Conservation (phyloP, 2,888 invertebrate genomes). For the Stictocephala bisonia region DNA sequence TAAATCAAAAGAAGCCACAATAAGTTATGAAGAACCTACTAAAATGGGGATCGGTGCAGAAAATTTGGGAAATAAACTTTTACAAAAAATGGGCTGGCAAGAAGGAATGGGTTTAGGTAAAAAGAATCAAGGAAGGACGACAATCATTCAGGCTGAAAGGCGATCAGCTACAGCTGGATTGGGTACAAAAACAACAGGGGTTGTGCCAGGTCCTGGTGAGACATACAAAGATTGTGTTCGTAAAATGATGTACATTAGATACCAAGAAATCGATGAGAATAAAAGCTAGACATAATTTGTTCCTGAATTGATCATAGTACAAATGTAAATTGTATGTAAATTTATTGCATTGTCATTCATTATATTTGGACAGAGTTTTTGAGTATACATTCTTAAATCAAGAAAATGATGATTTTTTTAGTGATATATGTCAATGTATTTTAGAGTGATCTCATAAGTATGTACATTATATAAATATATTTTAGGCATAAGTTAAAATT, state of each 20-base stretch:
- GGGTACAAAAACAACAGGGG: conserved; percentile 83
- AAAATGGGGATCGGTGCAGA: conserved; percentile 82
- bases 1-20: conserved; percentile 67
- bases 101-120: conserved; percentile 97
- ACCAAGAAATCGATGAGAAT: conserved; percentile 71
- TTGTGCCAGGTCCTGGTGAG: conserved; percentile 83
- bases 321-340: too few species aligned
- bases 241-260: conserved; percentile 89
- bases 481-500: too few species aligned
- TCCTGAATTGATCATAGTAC: too few species aligned
- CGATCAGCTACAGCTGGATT: conserved; percentile 84
- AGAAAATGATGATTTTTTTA: too few species aligned
- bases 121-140: conserved; percentile 91
- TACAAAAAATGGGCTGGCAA: conserved; percentile 99
- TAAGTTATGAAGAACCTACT: conserved; percentile 68
- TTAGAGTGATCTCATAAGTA: too few species aligned
- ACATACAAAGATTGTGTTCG: conserved; percentile 91
- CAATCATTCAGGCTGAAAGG: conserved; percentile 84
- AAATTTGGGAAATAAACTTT: conserved; percentile 93
- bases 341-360: too few species aligned
- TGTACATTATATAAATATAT: too few species aligned
- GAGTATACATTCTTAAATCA: too few species aligned
- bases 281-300: conserved; percentile 16
- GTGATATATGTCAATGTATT: too few species aligned
- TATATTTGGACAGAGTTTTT: too few species aligned